Evolutionary conservation across 2,113 vertebrate genomes (phyloP).

Genomic region (Gobio gobio): DNA sequence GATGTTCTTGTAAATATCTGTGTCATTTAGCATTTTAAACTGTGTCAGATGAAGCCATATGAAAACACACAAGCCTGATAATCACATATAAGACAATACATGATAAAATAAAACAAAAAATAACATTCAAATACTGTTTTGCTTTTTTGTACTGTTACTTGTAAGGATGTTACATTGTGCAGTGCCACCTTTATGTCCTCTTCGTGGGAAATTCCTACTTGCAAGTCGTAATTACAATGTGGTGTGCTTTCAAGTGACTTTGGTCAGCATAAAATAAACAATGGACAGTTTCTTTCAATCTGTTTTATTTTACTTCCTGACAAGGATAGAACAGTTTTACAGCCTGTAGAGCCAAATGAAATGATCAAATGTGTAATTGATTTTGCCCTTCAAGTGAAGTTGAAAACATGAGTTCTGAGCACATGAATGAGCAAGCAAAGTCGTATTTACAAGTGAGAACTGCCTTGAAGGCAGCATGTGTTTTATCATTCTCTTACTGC

Average conservation of each 20-base stretch:
- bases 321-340: neutral
- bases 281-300: neutral
- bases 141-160: neutral
- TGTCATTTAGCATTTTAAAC: neutral
- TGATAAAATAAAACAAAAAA: neutral
- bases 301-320: neutral
- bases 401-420: neutral
- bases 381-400: neutral
- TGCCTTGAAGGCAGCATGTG: too few species aligned
- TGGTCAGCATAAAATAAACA: neutral
- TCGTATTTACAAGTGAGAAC: neutral
- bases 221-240: neutral
- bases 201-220: slow-evolving; percentile 3
- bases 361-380: neutral
- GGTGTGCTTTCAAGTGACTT: neutral
- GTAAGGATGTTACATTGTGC: neutral
- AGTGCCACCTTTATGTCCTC: neutral
- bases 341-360: neutral
- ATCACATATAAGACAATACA: neutral
- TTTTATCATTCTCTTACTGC: too few species aligned
- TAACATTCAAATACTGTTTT: neutral
- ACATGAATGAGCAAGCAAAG: neutral
- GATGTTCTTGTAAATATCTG: slow-evolving; percentile 27
- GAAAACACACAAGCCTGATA: neutral
- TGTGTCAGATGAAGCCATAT: neutral